Percentiles rank a stretch among this genome's conserved stretches.
phyloP scores from a whole-genome alignment of 2,888 invertebrate genomes.

The Monopis laevigella region DNA sequence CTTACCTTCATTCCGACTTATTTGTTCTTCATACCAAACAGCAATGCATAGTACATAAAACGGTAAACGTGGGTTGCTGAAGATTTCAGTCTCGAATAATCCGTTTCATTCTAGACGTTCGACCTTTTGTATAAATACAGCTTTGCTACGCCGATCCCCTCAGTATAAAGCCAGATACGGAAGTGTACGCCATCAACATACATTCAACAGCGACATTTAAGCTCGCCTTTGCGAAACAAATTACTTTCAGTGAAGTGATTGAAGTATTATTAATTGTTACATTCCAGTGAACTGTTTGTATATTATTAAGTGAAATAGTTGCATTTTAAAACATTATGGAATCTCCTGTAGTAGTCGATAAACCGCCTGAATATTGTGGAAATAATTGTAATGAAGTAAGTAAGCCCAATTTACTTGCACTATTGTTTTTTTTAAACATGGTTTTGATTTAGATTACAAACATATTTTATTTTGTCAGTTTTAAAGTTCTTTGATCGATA shows the following conservation, averaged over 20 bases:
- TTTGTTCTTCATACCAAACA: too few species aligned
- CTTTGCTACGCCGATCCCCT: slow-evolving; percentile 27
- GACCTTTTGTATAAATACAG: slow-evolving; percentile 44
- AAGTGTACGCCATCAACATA: too few species aligned
- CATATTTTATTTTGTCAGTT: too few species aligned
- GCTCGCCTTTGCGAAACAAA: too few species aligned
- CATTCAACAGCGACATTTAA: too few species aligned
- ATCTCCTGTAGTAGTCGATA: slow-evolving; percentile 70
- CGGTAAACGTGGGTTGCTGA: too few species aligned
- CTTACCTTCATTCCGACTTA: too few species aligned
- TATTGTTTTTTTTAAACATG: too few species aligned
- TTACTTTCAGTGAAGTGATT: slow-evolving; percentile 37
- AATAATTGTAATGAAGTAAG: slow-evolving; percentile 58
- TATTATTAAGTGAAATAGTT: slow-evolving; percentile 3
- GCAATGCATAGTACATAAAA: too few species aligned
- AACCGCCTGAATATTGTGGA: slow-evolving; percentile 67
- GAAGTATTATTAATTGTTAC: slow-evolving; percentile 36
- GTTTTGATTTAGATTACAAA: too few species aligned
- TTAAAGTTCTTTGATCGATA: too few species aligned
- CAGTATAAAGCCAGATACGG: slow-evolving; percentile 45
- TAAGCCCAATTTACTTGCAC: too few species aligned
- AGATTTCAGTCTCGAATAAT: slow-evolving; percentile 43
- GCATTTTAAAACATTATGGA: slow-evolving; percentile 43
- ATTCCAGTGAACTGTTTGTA: slow-evolving; percentile 34
- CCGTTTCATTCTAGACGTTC: slow-evolving; percentile 31